Conservation (phyloP, 2,888 invertebrate species). For the Synanthedon andrenaeformis region DNA sequence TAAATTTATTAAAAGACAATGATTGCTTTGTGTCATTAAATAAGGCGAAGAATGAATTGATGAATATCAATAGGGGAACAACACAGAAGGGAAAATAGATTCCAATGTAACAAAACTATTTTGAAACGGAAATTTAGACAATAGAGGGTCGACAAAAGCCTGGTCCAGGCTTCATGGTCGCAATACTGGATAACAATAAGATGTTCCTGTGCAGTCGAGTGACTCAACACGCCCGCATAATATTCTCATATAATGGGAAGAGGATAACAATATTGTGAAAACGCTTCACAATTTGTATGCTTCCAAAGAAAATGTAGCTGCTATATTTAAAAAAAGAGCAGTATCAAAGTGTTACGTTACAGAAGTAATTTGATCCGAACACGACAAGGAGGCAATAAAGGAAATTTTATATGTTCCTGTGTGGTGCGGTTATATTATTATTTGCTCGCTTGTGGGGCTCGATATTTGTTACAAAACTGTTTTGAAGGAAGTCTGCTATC, state of each 20-base stretch:
- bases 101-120: too few relatives aligned
- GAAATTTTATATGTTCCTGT: slow-evolving; percentile 21
- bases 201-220: slow-evolving; percentile 52
- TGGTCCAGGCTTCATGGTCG: slow-evolving; percentile 41
- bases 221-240: slow-evolving; percentile 44
- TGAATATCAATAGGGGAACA: too few relatives aligned
- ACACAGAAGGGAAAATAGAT: too few relatives aligned
- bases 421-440: too few relatives aligned
- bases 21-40: too few relatives aligned
- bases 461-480: slow-evolving; percentile 22
- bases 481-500: slow-evolving; percentile 53
- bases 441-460: background rate
- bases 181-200: slow-evolving; percentile 46
- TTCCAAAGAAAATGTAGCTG: background rate
- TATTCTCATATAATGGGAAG: slow-evolving; percentile 11
- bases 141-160: slow-evolving; percentile 49
- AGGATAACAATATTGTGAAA: background rate
- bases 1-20: too few relatives aligned
- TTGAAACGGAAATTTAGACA: slow-evolving; percentile 24
- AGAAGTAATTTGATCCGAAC: background rate
- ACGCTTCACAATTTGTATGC: background rate
- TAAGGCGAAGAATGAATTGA: background rate
- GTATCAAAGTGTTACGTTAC: too few relatives aligned
- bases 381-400: slow-evolving; percentile 26
- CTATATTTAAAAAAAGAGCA: background rate